These are phyloP conservation scores for Aurelia aurita complex sp. Pacific DNA, from an alignment of 30 jellyfish, hydroid and myxozoan species.

Conservation along the genomic window DNA sequence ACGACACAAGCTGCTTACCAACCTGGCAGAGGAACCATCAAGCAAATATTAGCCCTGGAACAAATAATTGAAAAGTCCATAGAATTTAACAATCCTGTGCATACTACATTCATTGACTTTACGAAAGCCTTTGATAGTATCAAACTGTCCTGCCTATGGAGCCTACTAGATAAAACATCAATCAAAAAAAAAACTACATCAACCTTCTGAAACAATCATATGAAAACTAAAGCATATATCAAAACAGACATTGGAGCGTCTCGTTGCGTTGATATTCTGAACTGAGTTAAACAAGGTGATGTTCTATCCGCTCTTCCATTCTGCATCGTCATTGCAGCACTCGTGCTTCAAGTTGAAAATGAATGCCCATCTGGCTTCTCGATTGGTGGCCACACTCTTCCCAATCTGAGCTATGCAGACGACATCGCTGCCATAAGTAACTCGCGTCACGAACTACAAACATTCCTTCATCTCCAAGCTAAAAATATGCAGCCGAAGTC, in stretches of 20 bases:
- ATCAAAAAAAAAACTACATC: background rate
- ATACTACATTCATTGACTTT: background rate
- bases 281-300: conserved; percentile 1
- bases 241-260: background rate
- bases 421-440: too few relatives aligned
- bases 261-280: conserved; percentile 4
- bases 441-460: too few relatives aligned
- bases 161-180: background rate
- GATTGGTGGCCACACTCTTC: too few relatives aligned
- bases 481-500: too few relatives aligned
- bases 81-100: conserved; percentile 4
- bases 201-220: background rate
- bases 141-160: conserved; percentile 6
- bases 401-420: too few relatives aligned
- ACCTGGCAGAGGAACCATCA: too few relatives aligned
- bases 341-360: background rate
- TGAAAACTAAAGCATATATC: too few relatives aligned
- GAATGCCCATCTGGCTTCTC: conserved; percentile 7
- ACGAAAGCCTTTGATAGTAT: conserved; percentile 6
- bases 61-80: conserved; percentile 3
- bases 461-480: too few relatives aligned
- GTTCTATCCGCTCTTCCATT: conserved; percentile 1
- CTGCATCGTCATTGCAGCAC: conserved; percentile 12
- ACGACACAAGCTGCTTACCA: background rate
- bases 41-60: too few relatives aligned